A percentile compares a stretch with the other conserved stretches of the same genome.
phyloP scores from a whole-genome alignment of 2,797 vertebrate genomes.

The Protonibea diacanthus region DNA sequence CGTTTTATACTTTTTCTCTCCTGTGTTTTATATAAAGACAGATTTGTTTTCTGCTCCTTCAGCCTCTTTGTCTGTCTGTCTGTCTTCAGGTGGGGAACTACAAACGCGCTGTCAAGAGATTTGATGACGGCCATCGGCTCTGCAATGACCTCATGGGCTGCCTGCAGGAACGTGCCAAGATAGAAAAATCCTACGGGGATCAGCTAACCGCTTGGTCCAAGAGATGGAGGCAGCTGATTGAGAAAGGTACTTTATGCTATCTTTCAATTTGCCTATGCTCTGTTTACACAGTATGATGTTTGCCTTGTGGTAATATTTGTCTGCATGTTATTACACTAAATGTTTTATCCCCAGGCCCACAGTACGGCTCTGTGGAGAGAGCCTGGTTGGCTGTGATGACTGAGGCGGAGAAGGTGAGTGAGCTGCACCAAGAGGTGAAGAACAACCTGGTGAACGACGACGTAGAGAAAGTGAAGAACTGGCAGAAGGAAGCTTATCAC shows the following conservation, averaged over 20 bases:
- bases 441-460: constrained; percentile 93
- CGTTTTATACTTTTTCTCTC: not conserved
- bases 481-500: constrained; percentile 99
- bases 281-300: not conserved
- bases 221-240: constrained; percentile 96
- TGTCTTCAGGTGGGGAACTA: constrained; percentile 94
- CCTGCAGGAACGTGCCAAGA: constrained; percentile 96
- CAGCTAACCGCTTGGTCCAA: constrained; percentile 97
- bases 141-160: constrained; percentile 98
- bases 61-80: not conserved
- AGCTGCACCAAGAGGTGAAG: constrained; percentile 96
- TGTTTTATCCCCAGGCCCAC: constrained; percentile 86
- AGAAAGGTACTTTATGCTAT: constrained; percentile 86
- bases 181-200: constrained; percentile 95
- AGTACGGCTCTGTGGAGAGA: constrained; percentile 96
- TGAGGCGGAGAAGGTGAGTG: constrained; percentile 95
- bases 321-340: not conserved
- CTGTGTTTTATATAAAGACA: not conserved
- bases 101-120: constrained; percentile 96
- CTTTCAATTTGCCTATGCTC: constrained; percentile 12
- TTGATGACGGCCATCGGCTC: constrained; percentile 95
- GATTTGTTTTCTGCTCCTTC: not conserved
- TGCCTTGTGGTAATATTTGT: constrained; percentile 3
- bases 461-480: constrained; percentile 97
- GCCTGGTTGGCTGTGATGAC: constrained; percentile 95